These are phyloP conservation scores for Argopecten irradians DNA, from an alignment of 1,140 invertebrate genomes.

Conservation along the genomic window DNA sequence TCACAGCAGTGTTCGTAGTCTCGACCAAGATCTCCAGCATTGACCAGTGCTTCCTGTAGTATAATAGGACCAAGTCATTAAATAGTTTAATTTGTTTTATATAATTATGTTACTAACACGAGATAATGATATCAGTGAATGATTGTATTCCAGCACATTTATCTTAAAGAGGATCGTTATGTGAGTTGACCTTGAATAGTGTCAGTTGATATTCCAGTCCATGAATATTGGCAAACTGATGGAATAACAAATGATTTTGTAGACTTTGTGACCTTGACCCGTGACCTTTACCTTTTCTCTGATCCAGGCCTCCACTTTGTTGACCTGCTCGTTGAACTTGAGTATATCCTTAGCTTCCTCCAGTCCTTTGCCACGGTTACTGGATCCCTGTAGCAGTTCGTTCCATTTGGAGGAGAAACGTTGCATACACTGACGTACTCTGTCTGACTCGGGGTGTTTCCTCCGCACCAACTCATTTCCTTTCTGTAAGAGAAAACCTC, in stretches of 20 bases:
- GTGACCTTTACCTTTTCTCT: slow-evolving; percentile 85
- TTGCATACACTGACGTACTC: slow-evolving; percentile 86
- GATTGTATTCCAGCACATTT: neutral
- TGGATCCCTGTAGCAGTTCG: slow-evolving; percentile 87
- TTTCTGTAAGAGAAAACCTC: slow-evolving; percentile 41
- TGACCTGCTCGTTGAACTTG: slow-evolving; percentile 97
- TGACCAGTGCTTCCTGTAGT: slow-evolving; percentile 91
- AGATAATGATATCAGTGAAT: too few relatives aligned
- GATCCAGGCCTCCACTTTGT: slow-evolving; percentile 97
- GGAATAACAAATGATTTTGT: slow-evolving; percentile 15
- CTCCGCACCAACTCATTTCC: slow-evolving; percentile 54
- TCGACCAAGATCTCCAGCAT: slow-evolving; percentile 92
- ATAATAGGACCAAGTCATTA: neutral
- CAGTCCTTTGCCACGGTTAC: slow-evolving; percentile 88
- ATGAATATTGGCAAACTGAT: neutral
- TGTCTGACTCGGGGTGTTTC: slow-evolving; percentile 81
- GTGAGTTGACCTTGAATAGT: too few relatives aligned
- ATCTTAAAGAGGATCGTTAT: too few relatives aligned
- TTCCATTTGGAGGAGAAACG: slow-evolving; percentile 87
- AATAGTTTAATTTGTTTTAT: too few relatives aligned
- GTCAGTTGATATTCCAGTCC: too few relatives aligned
- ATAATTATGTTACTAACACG: too few relatives aligned
- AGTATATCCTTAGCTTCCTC: slow-evolving; percentile 98
- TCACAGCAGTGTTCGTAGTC: slow-evolving; percentile 97
- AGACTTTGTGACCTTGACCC: neutral